Percentiles rank a stretch among this genome's conserved stretches.
Evolutionary conservation across 1,140 invertebrate species (phyloP).

Genomic region (Cylas formicarius): DNA sequence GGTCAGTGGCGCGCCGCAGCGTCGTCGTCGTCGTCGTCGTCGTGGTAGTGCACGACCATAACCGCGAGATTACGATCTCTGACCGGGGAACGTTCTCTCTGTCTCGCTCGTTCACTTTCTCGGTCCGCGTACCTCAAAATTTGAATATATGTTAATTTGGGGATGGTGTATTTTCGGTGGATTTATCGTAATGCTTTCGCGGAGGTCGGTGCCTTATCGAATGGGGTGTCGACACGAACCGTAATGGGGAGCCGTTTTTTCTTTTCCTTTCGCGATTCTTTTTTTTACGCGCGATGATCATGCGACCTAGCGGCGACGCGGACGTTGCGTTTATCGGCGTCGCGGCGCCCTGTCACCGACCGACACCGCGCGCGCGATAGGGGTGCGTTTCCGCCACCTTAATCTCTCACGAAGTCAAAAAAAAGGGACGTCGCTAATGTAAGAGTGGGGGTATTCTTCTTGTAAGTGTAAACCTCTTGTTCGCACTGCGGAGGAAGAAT

Average conservation of each 20-base stretch:
- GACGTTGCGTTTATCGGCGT: no score
- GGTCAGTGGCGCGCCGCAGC: conserved; percentile 17
- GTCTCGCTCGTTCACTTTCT: conserved; percentile 1
- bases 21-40: not conserved
- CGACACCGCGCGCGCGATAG: no score
- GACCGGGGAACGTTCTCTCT: not conserved
- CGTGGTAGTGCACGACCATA: not conserved
- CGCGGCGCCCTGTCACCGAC: no score
- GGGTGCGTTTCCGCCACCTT: no score
- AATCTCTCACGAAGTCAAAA: no score
- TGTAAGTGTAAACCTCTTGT: no score
- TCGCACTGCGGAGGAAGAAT: no score
- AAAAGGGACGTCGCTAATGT: no score
- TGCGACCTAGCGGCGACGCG: no score
- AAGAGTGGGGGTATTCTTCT: no score
- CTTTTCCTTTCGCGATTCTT: conserved; percentile 7
- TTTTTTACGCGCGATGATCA: conserved; percentile 1
- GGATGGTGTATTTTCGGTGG: conserved; percentile 12
- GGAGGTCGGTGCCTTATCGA: conserved; percentile 12
- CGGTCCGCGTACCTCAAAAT: conserved; percentile 8
- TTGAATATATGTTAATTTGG: conserved; percentile 13
- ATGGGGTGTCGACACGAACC: conserved; percentile 18
- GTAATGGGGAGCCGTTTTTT: conserved; percentile 12
- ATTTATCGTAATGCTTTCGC: conserved; percentile 17
- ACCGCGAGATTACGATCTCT: not conserved